Evolutionary conservation across 2,888 invertebrate genomes (phyloP), one percentile per base, ranked within the genome.

Genomic region (Ophraella communa): DNA sequence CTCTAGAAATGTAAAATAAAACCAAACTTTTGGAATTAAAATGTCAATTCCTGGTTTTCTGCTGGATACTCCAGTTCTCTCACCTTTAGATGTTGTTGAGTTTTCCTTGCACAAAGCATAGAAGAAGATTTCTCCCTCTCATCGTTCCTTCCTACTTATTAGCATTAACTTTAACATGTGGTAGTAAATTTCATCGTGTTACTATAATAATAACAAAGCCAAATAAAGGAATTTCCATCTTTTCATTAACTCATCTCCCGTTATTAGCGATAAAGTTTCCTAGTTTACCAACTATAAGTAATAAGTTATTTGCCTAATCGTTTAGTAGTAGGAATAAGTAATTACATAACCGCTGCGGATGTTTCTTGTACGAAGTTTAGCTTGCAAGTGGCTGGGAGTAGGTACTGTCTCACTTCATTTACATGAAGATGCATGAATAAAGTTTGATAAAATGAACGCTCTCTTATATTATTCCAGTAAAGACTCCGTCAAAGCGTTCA

Each of bases 281-380:
- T 14, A 51, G 49, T 51, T 51, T 51, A 24, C 24, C 17, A 51
- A 51, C 49, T 51, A 62, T 67, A 70, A 70, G 73, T 73, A 75
- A 74, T 74, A 76, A 76, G 74, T 77, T 76, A 75, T 77, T 76
- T 76, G 74, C 73, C 73, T 73, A 75, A 72, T 71, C 75, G 74
- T 73, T 77, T 74, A 74, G 74, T 74, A 73, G 73, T 74, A 70
- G 66, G 72, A 73, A 73, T 74, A 74, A 76, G 74, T 73, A 74
- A 74, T 76, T 74, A 76, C 72, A 73, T 74, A 74, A 75, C 74
- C 75, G 60, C 74, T 68, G 65, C 65, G 70, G 68, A 69, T 70
- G 69, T 67, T 69, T 64, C 69, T 67, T 65, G 71, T 64, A 70
- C 56, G 68, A 68, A 70, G 62, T 71, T 71, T 59, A 68, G 68